Base-by-base conservation (phyloP, 2,888 invertebrate genomes). In the Drosophila formosana region DNA sequence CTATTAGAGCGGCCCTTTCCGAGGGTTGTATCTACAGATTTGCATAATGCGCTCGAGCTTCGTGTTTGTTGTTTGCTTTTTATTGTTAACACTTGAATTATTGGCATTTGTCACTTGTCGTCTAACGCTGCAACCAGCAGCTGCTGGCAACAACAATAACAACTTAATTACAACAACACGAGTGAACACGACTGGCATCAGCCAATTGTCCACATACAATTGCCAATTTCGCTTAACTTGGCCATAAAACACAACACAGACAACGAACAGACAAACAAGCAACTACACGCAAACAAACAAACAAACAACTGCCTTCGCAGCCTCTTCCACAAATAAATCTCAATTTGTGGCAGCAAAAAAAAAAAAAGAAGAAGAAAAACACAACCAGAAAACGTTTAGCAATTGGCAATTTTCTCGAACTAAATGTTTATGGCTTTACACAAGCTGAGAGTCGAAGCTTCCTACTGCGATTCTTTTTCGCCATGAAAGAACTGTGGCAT, bases 141-240 rank as follows among this genome's bases (percentile, higher is more conserved):
- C 51, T 53, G 53, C 57, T 41, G 26, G 37, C 47, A 62, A 43
- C 55, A 75, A 62, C 64, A 75, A 58, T 57, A 60, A 85, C 75
- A 78, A 83, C 88, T 83, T 83, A 88, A 83, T 83, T 88, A 85
- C 82, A 83, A 85, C 88, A 88, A 85, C 82, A 80, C 68, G 64
- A 72, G 65, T 66, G 39, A 41, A 41, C 39, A 66, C 82, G 70
- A 85, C 62, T 69, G 71, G 74, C 80, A 66, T 72, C 58, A 68
- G 79, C 61, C 86, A 85, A 85, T 82, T 82, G 88, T 77, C 72
- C 68, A 72, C 78, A 88, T 82, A 75, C 82, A 88, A 83, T 82
- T 83, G 86, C 72, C 83, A 82, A 88, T 85, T 80, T 80, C 86
- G 83, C 62, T 83, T 78, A 83, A 82, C 81, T 82, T 82, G 80